Evolutionary conservation across 2,113 vertebrate species (phyloP).

Genomic region (Festucalex cinctus): DNA sequence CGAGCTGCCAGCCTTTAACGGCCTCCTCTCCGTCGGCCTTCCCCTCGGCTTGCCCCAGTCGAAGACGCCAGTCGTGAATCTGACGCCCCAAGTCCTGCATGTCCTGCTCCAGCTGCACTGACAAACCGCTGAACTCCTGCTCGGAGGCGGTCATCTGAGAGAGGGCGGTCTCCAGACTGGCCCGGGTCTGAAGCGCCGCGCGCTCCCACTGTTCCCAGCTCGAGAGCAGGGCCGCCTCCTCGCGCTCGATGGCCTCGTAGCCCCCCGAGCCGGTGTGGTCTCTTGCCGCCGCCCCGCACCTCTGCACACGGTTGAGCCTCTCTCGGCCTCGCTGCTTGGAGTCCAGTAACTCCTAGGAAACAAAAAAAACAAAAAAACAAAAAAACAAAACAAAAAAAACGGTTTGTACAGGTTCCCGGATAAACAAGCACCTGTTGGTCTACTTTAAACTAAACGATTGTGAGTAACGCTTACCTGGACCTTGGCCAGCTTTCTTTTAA

Average conservation of each 20-base stretch:
- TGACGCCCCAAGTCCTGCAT: constrained; percentile 69
- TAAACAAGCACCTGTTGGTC: background rate
- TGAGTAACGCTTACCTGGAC: constrained; percentile 76
- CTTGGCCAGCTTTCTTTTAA: constrained; percentile 86
- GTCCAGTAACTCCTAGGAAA: constrained; percentile 88
- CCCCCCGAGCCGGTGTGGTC: constrained; percentile 81
- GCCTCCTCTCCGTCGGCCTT: constrained; percentile 79
- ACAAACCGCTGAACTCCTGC: constrained; percentile 80
- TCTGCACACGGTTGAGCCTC: constrained; percentile 81
- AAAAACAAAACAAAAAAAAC: background rate
- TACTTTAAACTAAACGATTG: background rate
- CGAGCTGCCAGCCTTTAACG: constrained; percentile 82
- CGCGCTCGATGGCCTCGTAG: constrained; percentile 79
- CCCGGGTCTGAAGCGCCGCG: constrained; percentile 70
- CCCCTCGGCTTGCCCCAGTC: constrained; percentile 70
- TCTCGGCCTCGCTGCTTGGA: constrained; percentile 82
- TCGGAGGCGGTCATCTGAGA: constrained; percentile 87
- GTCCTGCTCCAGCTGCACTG: constrained; percentile 78
- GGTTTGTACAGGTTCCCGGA: background rate
- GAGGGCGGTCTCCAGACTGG: constrained; percentile 75
- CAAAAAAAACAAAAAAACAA: too few species aligned
- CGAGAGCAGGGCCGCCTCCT: constrained; percentile 80
- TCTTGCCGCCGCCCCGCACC: constrained; percentile 74
- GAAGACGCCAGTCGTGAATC: constrained; percentile 71
- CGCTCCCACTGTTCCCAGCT: constrained; percentile 93